Conservation (phyloP, 2,113 vertebrate genomes). For the Malurus cyaneus region DNA sequence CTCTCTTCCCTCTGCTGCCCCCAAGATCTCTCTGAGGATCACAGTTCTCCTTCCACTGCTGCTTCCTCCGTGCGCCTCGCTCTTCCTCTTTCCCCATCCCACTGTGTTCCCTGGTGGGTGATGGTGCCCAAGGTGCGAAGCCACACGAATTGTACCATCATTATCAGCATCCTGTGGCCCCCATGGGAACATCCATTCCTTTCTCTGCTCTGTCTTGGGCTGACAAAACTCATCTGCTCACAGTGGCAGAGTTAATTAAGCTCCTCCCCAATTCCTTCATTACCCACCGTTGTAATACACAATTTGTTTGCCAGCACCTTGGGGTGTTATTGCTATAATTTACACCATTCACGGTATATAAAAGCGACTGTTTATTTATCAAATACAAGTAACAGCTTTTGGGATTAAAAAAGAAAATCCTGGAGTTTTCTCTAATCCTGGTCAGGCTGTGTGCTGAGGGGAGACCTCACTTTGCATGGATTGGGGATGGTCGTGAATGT, state of each 20-base stretch:
- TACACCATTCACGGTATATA: not conserved
- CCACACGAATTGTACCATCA: not conserved
- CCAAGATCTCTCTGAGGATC: not conserved
- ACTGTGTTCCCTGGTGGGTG: not conserved
- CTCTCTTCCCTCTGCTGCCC: not conserved
- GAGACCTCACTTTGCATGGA: not conserved
- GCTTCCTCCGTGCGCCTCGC: fast-evolving
- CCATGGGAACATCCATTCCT: not conserved
- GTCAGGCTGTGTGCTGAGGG: not conserved
- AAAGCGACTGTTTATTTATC: not conserved
- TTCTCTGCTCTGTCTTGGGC: not conserved
- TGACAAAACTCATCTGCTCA: not conserved
- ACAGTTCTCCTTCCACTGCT: not conserved
- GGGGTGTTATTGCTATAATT: not conserved
- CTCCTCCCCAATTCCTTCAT: not conserved
- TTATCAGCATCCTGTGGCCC: not conserved
- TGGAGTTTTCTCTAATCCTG: not conserved
- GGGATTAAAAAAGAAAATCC: not conserved
- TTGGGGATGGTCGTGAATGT: fast-evolving
- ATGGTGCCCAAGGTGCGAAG: not conserved
- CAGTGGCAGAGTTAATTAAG: not conserved
- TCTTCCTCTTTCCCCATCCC: not conserved
- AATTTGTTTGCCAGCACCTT: constrained; percentile 18
- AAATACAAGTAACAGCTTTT: not conserved
- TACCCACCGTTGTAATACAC: not conserved